A percentile compares a stretch with the other conserved stretches of the same genome.
These are phyloP conservation scores for Cuculus canorus DNA, from an alignment of 2,797 vertebrate genomes.

Conservation along the genomic window DNA sequence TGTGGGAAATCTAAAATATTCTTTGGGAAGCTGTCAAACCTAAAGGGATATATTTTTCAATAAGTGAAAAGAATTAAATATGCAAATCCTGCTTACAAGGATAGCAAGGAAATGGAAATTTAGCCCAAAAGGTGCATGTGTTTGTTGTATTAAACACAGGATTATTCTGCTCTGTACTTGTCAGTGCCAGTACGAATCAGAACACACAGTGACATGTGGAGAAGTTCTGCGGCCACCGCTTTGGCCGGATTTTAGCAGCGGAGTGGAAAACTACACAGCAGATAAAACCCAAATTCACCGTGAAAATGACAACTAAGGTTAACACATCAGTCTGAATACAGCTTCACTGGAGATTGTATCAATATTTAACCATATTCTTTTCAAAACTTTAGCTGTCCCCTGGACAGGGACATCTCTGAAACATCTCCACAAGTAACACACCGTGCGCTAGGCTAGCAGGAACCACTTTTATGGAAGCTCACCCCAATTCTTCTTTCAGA, in stretches of 20 bases:
- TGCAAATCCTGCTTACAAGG: constrained; percentile 73
- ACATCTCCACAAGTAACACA: not conserved
- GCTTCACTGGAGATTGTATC: not conserved
- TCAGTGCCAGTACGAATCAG: constrained; percentile 53
- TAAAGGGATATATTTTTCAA: constrained; percentile 78
- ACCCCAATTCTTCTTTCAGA: not conserved
- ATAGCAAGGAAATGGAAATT: constrained; percentile 65
- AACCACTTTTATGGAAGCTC: not conserved
- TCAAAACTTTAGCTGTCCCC: not conserved
- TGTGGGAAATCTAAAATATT: constrained; percentile 80
- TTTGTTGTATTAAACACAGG: constrained; percentile 42
- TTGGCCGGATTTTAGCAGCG: not conserved
- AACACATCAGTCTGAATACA: not conserved
- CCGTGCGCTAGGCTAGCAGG: not conserved
- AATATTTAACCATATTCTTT: not conserved
- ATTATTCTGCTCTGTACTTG: constrained; percentile 43
- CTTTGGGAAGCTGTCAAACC: constrained; percentile 80
- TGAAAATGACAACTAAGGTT: not conserved
- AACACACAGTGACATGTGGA: not conserved
- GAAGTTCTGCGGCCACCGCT: not conserved
- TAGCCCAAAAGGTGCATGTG: constrained; percentile 63
- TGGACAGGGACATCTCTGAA: not conserved
- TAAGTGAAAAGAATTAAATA: constrained; percentile 74
- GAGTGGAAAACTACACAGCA: not conserved
- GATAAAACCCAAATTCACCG: not conserved